Base-by-base conservation (phyloP, 2,888 invertebrate species). In the Sturmia bella region DNA sequence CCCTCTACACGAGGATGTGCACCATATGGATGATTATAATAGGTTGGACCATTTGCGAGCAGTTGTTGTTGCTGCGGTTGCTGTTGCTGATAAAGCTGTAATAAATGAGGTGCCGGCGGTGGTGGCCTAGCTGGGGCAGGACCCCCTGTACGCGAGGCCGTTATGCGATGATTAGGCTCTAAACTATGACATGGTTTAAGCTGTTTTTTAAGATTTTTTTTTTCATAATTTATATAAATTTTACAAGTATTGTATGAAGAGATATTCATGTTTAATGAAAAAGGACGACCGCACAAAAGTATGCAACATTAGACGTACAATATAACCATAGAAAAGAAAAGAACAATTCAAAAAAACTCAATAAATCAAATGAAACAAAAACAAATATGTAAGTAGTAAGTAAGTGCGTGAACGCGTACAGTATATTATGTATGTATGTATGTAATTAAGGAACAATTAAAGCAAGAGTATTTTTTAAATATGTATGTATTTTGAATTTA, bases 121-220 rank as follows among this genome's bases (percentile, higher is more conserved):
- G 84, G 84, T 64, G 84, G 85, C 52, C 84, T 83, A 19, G 84
- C 81, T 17, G 85, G 85, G 45, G 84, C 80, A 63, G 76, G 78
- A 19, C 83, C 84, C 74, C 85, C 84, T 13, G 81, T 80, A 57
- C 83, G 84, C 63, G 84, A 73, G 56, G 80, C 74, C 72, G 79
- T 83, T 81, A 85, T 77, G 72, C 87, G 86, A 78, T 83, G 84
- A 84, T 85, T 87, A 64, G 86, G 79, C 72, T 88, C 88, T 85
- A 87, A 85, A 85, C 87, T 87, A 83, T 84, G 88, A 87, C 85
- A 89, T 80, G 90, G 90, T 85, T 90, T 90, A 84, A 90, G 87
- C 90, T 90, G 87, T 83, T 75, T 80, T 81, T 66, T 84, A 32
- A 66, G 37, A 56, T 81, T 70, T 74, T 69, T 78, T 39, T 66